Base-by-base conservation (phyloP, 1,140 invertebrate species). In the Bombus confusus region DNA sequence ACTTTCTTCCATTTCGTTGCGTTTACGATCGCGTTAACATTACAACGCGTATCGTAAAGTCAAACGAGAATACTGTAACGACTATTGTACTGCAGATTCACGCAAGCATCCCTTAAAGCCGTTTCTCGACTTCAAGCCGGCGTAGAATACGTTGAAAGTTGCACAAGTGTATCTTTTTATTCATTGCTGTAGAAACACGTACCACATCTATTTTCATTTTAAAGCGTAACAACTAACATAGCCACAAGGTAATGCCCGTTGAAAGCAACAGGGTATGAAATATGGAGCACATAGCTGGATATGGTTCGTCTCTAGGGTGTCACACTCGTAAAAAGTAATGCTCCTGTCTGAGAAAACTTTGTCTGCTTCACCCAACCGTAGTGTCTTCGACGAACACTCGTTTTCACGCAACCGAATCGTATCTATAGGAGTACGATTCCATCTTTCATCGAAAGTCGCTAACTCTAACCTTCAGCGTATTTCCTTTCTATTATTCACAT, bases 261-360 rank as follows among this genome's bases (percentile, higher is more conserved):
- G 84, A 86, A 86, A 86, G 88, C 87, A 78, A 80, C 87, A 83
- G 39, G 39, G 47, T 39, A 83, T 89, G 77, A 88, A 86, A 89
- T 88, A 89, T 81, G 68, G 47, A 76, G 39, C 66, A 78, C 78
- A 74, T 43, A 39, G 74, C 66, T 34, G 77, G 47, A 86, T 84
- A 75, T 68, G 82, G 78, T 64, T 86, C 66, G 80, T 89, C 87
- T 80, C 87, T 85, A 59, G 80, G 82, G 80, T 86, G 47, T 77
- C 52, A 78, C 88, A 74, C 41, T 88, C 80, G 80, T 86, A 89
- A 88, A 88, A 88, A 89, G 76, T 86, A 88, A 89, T 69, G 72
- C 73, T 41, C 52, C 10, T 39, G 39, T 77, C 74, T 72, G 72
- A 62, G 64, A 69, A 78, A 62, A 62, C 66, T 72, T 78, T 37